These are phyloP conservation scores for Verasper variegatus DNA, from an alignment of 2,113 vertebrate species.

Conservation along the genomic window DNA sequence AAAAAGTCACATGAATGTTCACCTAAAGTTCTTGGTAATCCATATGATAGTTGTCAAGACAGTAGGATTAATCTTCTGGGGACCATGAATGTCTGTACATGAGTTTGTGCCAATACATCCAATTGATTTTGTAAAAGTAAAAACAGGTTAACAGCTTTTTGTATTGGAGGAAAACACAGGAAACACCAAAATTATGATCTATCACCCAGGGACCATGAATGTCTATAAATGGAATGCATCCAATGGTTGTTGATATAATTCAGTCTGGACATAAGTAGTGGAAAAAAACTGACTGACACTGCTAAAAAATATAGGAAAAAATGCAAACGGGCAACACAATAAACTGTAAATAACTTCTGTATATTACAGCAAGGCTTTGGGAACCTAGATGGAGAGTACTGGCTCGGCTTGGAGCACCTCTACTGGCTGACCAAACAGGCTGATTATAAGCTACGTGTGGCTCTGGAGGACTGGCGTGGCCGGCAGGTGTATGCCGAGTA, in stretches of 20 bases:
- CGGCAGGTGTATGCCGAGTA: constrained; percentile 86
- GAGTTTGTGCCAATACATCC: no score
- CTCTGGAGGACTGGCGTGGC: constrained; percentile 91
- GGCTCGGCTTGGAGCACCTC: constrained; percentile 90
- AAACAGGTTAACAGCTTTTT: no score
- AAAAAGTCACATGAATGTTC: no score
- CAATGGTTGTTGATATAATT: no score
- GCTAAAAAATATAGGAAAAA: not conserved
- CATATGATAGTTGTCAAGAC: no score
- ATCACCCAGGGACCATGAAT: no score
- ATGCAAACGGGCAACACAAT: not conserved
- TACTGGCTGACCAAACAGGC: constrained; percentile 86
- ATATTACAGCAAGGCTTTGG: constrained; percentile 88
- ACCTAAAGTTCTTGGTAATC: no score
- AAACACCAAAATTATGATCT: no score
- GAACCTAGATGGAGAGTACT: constrained; percentile 90
- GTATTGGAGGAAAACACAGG: no score
- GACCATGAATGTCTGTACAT: no score
- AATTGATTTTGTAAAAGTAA: no score
- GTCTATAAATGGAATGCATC: no score
- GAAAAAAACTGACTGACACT: not conserved
- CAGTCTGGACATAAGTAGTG: not conserved
- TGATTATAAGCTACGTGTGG: constrained; percentile 85
- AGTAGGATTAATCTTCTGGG: not conserved
- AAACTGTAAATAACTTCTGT: not conserved